Evolutionary conservation across 2,888 invertebrate genomes (phyloP).

Genomic region (Venustoraphidia nigricollis): DNA sequence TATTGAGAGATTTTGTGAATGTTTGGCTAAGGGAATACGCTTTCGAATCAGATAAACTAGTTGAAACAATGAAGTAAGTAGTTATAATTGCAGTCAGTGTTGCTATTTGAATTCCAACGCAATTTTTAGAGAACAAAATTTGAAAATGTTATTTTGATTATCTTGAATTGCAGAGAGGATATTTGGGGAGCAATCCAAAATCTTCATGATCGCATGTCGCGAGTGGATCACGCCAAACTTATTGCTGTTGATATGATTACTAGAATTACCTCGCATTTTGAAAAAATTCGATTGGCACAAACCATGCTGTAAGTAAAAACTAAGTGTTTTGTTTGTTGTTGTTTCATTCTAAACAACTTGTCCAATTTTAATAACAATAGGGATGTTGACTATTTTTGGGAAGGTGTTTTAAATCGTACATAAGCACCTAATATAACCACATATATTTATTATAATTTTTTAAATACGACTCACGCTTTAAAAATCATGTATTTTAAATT

Average conservation of each 20-base stretch:
- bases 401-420: too few species aligned
- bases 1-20: slow-evolving; percentile 63
- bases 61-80: slow-evolving; percentile 32
- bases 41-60: slow-evolving; percentile 31
- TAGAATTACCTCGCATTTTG: slow-evolving; percentile 71
- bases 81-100: background rate
- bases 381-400: too few species aligned
- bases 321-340: slow-evolving; percentile 3
- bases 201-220: slow-evolving; percentile 53
- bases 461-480: too few species aligned
- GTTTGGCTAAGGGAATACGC: slow-evolving; percentile 52
- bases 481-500: too few species aligned
- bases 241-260: slow-evolving; percentile 70
- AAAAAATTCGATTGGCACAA: slow-evolving; percentile 64
- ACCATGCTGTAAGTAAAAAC: slow-evolving; percentile 48
- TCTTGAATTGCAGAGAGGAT: slow-evolving; percentile 54
- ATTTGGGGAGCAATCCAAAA: slow-evolving; percentile 67
- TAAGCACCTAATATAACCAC: too few species aligned
- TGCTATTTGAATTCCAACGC: slow-evolving; percentile 14
- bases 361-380: background rate
- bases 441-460: too few species aligned
- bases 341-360: background rate
- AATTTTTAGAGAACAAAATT: slow-evolving; percentile 5
- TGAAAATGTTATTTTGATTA: slow-evolving; percentile 2
- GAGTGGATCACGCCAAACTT: slow-evolving; percentile 68